A percentile compares a stretch with the other conserved stretches of the same genome.
Evolutionary conservation across 2,113 vertebrate species (phyloP).

Genomic region (Struthidea cinerea): DNA sequence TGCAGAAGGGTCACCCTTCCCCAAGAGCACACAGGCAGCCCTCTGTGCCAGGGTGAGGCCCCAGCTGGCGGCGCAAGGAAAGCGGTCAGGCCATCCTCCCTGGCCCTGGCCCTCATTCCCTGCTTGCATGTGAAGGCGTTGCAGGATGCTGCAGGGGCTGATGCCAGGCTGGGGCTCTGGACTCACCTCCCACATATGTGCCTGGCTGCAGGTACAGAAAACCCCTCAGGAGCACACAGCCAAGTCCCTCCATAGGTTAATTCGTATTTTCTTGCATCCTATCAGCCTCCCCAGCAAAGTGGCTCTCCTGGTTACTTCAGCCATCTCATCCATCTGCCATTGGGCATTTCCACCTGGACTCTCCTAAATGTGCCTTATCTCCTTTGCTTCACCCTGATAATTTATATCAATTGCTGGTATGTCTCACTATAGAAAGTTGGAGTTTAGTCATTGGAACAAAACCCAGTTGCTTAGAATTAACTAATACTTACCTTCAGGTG

Average conservation of each 20-base stretch:
- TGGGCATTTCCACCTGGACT: background rate
- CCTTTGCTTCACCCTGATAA: background rate
- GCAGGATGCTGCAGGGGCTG: background rate
- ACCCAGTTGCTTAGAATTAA: background rate
- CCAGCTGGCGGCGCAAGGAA: background rate
- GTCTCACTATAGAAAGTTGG: background rate
- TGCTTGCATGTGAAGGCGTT: background rate
- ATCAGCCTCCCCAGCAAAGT: background rate
- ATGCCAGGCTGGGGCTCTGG: fast-evolving
- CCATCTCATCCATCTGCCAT: background rate
- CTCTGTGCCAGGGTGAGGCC: background rate
- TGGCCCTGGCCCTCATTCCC: fast-evolving
- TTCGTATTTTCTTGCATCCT: background rate
- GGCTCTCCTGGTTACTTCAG: background rate
- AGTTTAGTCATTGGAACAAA: background rate
- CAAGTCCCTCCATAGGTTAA: background rate
- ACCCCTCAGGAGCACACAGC: background rate
- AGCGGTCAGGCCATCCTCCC: background rate
- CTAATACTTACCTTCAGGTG: background rate
- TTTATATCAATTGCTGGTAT: background rate
- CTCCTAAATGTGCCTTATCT: background rate
- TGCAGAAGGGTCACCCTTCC: background rate
- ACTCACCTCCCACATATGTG: background rate
- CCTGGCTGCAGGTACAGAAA: background rate
- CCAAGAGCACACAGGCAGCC: background rate